Evolutionary conservation across 2,113 vertebrate species (phyloP).

Genomic region (Kobus ellipsiprymnus): DNA sequence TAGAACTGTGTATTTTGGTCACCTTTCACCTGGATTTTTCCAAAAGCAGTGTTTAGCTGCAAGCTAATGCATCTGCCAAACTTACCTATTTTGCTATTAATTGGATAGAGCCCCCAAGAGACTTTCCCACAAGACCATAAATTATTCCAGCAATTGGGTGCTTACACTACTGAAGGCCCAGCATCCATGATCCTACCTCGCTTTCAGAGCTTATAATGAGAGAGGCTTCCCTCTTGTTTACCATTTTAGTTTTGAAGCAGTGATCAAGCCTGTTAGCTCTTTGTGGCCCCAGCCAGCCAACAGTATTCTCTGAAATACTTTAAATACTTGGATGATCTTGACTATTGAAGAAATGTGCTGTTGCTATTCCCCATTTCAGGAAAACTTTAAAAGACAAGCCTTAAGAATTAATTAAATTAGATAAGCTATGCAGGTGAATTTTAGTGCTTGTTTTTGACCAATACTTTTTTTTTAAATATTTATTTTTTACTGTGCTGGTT

Average conservation of each 20-base stretch:
- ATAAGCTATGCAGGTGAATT: not conserved
- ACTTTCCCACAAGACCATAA: not conserved
- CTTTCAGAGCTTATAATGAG: not conserved
- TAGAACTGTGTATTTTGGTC: not conserved
- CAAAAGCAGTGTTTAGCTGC: conserved; percentile 34
- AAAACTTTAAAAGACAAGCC: not conserved
- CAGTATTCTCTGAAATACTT: not conserved
- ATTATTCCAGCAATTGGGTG: not conserved
- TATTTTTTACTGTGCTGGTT: not conserved
- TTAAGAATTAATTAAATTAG: not conserved
- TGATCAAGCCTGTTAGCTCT: not conserved
- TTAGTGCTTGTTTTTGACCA: not conserved
- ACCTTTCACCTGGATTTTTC: conserved; percentile 27
- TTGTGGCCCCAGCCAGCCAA: not conserved
- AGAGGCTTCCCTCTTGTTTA: not conserved
- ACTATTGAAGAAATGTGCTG: not conserved
- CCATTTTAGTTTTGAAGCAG: not conserved
- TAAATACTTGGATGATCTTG: not conserved
- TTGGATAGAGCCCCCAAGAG: not conserved
- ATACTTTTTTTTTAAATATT: not conserved
- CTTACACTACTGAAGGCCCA: not conserved
- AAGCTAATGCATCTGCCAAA: conserved; percentile 18
- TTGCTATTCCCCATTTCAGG: not conserved
- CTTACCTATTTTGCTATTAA: not conserved
- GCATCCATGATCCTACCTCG: not conserved